phyloP scores from a whole-genome alignment of 2,113 vertebrate species.

The Rhinoptilus africanus region DNA sequence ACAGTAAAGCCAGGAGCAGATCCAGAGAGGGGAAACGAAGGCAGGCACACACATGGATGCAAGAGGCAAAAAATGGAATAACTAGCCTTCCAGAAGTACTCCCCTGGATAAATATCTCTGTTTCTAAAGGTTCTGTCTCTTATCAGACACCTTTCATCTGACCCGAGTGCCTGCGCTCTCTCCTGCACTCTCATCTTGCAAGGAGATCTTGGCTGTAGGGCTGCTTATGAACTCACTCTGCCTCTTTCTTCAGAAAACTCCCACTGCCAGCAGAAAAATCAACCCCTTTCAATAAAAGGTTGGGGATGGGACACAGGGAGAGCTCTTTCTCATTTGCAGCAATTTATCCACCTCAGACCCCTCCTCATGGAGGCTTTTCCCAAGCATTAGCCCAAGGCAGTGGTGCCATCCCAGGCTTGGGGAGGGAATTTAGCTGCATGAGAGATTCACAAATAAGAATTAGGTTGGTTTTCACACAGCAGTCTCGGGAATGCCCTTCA shows the following conservation, averaged over 20 bases:
- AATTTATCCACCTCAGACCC: rapidly evolving
- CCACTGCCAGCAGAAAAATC: neutral
- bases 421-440: neutral
- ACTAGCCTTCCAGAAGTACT: neutral
- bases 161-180: neutral
- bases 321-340: neutral
- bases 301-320: neutral
- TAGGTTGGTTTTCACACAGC: rapidly evolving
- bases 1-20: neutral
- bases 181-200: neutral
- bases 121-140: neutral
- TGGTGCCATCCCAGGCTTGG: neutral
- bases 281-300: rapidly evolving
- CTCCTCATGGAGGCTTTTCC: neutral
- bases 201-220: neutral
- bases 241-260: neutral
- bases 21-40: neutral
- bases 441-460: neutral
- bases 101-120: neutral
- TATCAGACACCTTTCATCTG: neutral
- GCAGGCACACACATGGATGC: neutral
- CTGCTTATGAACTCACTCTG: neutral
- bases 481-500: neutral
- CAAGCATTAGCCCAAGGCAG: neutral
- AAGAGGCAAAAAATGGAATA: neutral